phyloP scores from a whole-genome alignment of 1,140 invertebrate genomes.

The Odontomachus brunneus region DNA sequence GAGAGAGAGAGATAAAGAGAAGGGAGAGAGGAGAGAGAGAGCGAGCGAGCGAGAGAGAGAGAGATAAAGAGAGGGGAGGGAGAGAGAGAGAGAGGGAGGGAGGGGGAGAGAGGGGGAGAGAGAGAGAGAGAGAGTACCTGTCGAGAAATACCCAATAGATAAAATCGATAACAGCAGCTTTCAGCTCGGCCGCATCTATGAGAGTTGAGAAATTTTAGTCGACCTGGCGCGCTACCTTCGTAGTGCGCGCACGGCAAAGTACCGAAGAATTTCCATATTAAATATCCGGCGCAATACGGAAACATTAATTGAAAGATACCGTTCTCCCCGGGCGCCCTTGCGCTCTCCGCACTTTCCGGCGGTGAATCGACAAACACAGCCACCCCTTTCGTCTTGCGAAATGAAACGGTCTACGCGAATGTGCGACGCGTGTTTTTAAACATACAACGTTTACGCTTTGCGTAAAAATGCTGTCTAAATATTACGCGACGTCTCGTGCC shows the following conservation, averaged over 20 bases:
- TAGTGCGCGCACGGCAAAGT: neutral
- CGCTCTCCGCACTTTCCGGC: neutral
- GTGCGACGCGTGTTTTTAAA: slow-evolving; percentile 44
- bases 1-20: neutral
- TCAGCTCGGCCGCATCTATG: slow-evolving; percentile 39
- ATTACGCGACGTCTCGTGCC: slow-evolving; percentile 33
- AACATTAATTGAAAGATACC: slow-evolving; percentile 57
- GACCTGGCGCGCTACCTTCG: slow-evolving; percentile 27
- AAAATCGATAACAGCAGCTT: slow-evolving; percentile 69
- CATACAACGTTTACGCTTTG: slow-evolving; percentile 38
- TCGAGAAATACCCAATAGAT: slow-evolving; percentile 67
- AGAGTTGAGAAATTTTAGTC: slow-evolving; percentile 63
- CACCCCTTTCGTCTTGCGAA: neutral
- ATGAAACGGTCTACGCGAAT: slow-evolving; percentile 30
- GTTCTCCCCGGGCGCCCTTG: neutral
- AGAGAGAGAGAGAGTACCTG: slow-evolving; percentile 51
- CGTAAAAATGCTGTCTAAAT: slow-evolving; percentile 52
- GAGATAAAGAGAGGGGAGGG: neutral
- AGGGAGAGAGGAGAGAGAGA: slow-evolving; percentile 21
- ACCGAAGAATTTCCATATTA: slow-evolving; percentile 58
- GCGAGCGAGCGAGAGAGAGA: slow-evolving; percentile 1
- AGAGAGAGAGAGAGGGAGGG: slow-evolving; percentile 10
- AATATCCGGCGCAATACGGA: slow-evolving; percentile 40
- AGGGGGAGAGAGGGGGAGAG: slow-evolving; percentile 1
- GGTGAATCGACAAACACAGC: slow-evolving; percentile 10